phyloP scores from a whole-genome alignment of 2,797 vertebrate species.

The Allenopithecus nigroviridis region DNA sequence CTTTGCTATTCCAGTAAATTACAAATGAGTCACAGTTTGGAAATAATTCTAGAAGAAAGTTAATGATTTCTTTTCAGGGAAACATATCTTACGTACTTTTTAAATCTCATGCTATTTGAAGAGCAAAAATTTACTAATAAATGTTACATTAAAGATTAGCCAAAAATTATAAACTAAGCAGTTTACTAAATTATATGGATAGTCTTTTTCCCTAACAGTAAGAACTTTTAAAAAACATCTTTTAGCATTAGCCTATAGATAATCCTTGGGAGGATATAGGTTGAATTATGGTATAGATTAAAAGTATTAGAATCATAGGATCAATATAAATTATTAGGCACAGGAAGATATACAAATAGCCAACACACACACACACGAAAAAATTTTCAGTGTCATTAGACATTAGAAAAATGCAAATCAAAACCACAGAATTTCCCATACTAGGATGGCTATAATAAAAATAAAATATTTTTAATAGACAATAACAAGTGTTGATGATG shows the following conservation, averaged over 20 bases:
- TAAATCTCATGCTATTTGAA: background rate
- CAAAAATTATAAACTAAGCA: background rate
- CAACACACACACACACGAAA: background rate
- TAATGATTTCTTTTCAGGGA: background rate
- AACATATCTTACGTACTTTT: background rate
- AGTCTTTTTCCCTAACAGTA: background rate
- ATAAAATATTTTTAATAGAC: background rate
- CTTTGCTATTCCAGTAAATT: slow-evolving; percentile 14
- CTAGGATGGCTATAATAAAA: background rate
- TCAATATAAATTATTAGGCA: background rate
- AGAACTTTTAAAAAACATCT: background rate
- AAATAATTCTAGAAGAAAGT: slow-evolving; percentile 4
- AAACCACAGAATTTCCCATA: background rate
- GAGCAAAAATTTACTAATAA: background rate
- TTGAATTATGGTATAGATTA: background rate
- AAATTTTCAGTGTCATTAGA: background rate
- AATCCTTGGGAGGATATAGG: background rate
- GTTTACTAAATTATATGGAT: background rate
- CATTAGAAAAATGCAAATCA: background rate
- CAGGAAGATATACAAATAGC: background rate
- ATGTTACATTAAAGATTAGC: background rate
- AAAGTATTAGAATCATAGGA: background rate
- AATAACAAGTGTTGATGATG: background rate
- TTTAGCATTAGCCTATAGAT: background rate
- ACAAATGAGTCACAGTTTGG: background rate